Conservation (phyloP, 2,888 invertebrate genomes). For the Megalurothrips usitatus region DNA sequence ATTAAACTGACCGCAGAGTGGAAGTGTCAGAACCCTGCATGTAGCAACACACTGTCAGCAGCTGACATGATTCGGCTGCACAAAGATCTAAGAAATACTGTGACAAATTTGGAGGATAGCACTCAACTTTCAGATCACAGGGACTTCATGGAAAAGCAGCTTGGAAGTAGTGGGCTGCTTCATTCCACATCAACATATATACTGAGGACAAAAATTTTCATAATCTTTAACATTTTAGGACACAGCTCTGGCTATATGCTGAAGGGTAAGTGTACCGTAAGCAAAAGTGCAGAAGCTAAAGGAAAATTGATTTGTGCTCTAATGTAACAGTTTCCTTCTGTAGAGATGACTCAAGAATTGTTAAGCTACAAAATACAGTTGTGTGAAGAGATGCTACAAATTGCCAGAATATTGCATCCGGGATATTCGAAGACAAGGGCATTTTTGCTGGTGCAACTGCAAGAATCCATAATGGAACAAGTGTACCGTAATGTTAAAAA, state of each 20-base stretch:
- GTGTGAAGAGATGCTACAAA: constrained; percentile 61
- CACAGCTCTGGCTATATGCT: neutral
- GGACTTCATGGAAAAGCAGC: neutral
- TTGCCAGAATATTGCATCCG: constrained; percentile 61
- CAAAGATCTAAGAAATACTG: neutral
- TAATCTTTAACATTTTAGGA: neutral
- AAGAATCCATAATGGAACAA: constrained; percentile 58
- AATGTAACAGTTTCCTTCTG: constrained; percentile 33
- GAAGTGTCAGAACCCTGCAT: neutral
- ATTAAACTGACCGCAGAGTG: neutral
- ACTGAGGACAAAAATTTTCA: neutral
- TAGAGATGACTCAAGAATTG: constrained; percentile 55
- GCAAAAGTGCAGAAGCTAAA: neutral
- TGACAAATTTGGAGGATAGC: neutral
- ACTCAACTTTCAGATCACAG: neutral
- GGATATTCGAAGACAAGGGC: constrained; percentile 62
- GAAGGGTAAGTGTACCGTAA: neutral
- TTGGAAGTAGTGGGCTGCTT: neutral
- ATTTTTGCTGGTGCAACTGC: constrained; percentile 59
- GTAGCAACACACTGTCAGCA: neutral
- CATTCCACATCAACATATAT: constrained; percentile 11
- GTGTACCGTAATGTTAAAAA: constrained; percentile 54
- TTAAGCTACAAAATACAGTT: constrained; percentile 59
- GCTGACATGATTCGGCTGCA: neutral
- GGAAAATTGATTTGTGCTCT: constrained; percentile 33